Percentiles rank a stretch among this genome's conserved stretches.
Conservation (phyloP, 2,797 vertebrate genomes). For the Pseudocheirus occidentalis region DNA sequence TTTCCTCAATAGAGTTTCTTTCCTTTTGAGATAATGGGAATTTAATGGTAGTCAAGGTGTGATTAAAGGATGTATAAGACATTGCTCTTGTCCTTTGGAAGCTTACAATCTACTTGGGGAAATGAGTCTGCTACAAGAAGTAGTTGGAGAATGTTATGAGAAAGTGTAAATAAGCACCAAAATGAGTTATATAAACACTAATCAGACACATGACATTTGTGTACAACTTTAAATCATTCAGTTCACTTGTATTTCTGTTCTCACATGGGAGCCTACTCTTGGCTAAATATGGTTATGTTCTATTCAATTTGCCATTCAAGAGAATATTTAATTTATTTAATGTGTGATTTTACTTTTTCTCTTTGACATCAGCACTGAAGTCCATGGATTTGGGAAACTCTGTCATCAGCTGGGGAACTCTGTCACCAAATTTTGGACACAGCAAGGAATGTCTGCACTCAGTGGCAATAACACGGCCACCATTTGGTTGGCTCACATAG, state of each 20-base stretch:
- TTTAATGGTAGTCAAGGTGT: neutral
- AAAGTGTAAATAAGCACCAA: neutral
- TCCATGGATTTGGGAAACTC: conserved; percentile 48
- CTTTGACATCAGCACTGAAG: conserved; percentile 59
- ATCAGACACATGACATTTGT: neutral
- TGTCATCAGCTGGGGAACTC: conserved; percentile 46
- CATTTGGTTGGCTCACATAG: conserved; percentile 45
- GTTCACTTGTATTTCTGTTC: conserved; percentile 20
- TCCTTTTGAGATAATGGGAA: neutral
- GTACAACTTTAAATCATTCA: conserved; percentile 2
- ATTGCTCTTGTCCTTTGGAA: neutral
- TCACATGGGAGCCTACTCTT: neutral
- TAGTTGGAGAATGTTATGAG: neutral
- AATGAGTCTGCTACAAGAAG: neutral
- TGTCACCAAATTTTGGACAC: conserved; percentile 50
- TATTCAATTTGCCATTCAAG: neutral
- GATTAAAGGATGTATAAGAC: neutral
- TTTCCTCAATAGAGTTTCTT: neutral
- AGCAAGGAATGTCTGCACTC: conserved; percentile 61
- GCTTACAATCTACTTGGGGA: neutral
- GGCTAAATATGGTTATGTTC: neutral
- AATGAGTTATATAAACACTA: neutral
- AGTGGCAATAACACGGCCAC: conserved; percentile 75
- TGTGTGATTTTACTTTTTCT: conserved; percentile 50
- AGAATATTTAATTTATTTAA: conserved; percentile 2